Base-by-base conservation (phyloP, 2,113 vertebrate genomes). In the Hemiscyllium ocellatum region DNA sequence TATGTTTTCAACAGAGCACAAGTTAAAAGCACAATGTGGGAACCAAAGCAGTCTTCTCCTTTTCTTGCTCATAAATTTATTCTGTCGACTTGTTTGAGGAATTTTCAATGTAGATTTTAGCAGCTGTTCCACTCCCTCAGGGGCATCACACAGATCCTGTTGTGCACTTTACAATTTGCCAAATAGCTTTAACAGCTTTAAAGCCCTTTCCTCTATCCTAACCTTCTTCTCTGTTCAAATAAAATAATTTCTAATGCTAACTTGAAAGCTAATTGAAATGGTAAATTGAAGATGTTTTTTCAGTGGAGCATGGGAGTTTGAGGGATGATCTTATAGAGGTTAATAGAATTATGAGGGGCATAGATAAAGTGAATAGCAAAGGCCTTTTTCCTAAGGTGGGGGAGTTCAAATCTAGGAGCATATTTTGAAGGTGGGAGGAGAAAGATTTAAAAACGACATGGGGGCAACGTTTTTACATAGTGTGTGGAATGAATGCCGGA, bases 161-260 rank as follows among this genome's bases (percentile, higher is more conserved):
- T 72, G 94, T 76, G 94, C 24, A 50, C 13, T 93, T 66, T 52
- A 76, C 37, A 52, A 95, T 76, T 95, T 95, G 22, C 94, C 69
- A 95, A 95, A 95, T 95, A 52, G 37, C 69, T 94, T 95, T 76
- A 95, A 95, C 94, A 93, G 89, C 69, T 66, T 17, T 47, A 76
- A 61, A 61, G 29, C 87, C 52, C 50, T 52, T 56, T 72, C 42
- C 8, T 70, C 26, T 42, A 15, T 52, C 12, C 66, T 19, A 22
- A 8, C 33, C 37, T 47, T 68, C 47, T 15, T 3, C 33, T 3
- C 2, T 12, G 10, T 26, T 95, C 33, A 37, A 33, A 61, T 65
- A 37, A 93, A 93, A 7, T 66, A 15, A 93, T 93, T 93, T 93
- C 61, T 37, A 66, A 24, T n/a, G 17, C 15, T 93, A 91, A 91